These are phyloP conservation scores for Oryzias woworae DNA, from an alignment of 2,113 vertebrate species.

Conservation along the genomic window DNA sequence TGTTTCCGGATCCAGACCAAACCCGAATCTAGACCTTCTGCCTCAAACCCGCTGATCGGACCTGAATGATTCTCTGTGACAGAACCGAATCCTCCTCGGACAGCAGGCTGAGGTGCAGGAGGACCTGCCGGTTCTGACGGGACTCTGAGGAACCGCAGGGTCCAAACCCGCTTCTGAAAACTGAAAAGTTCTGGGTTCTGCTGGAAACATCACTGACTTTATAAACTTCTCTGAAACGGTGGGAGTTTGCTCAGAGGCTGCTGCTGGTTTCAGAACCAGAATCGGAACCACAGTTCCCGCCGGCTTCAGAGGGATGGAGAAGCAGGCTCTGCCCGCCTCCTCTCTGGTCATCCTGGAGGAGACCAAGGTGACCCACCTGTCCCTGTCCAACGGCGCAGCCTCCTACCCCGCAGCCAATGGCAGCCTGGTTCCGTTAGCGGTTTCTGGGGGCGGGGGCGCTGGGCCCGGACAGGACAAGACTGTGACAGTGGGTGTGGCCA, in stretches of 20 bases:
- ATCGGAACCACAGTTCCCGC: not conserved
- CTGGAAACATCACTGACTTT: no score
- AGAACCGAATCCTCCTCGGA: no score
- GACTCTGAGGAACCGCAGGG: no score
- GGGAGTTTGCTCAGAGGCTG: no score
- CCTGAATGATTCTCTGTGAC: no score
- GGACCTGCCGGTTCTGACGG: no score
- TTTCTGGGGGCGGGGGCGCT: constrained; percentile 9
- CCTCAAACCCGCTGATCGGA: not conserved
- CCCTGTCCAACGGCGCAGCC: constrained; percentile 60
- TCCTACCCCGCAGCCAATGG: constrained; percentile 41
- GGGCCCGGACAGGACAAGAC: constrained; percentile 40
- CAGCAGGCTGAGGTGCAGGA: no score
- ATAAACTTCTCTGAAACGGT: no score
- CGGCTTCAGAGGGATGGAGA: constrained; percentile 63
- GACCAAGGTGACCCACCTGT: constrained; percentile 65
- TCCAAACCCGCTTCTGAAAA: not conserved
- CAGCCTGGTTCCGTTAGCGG: constrained; percentile 40
- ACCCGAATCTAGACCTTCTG: not conserved
- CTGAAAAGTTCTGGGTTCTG: no score
- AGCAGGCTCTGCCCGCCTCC: constrained; percentile 62
- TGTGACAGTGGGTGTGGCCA: constrained; percentile 15
- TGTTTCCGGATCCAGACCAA: not conserved
- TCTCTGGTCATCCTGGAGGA: constrained; percentile 70
- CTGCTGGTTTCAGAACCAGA: not conserved